phyloP scores from a whole-genome alignment of 1,140 invertebrate species.

The Rhizoglyphus robini region DNA sequence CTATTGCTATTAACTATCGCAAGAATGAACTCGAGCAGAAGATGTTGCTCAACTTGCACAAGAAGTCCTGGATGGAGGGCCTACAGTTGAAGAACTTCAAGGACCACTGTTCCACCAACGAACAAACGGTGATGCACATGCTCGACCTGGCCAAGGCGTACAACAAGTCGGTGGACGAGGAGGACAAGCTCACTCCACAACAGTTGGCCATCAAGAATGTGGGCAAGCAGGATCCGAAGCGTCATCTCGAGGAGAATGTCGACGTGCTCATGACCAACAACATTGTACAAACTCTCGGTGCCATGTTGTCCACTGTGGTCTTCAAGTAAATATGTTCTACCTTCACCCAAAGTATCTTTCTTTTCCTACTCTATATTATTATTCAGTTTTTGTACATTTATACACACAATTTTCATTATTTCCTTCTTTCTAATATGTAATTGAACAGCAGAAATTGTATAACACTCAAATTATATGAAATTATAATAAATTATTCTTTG shows the following conservation, averaged over 20 bases:
- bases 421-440: too few relatives aligned
- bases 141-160: constrained; percentile 94
- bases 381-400: too few relatives aligned
- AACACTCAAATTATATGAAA: too few relatives aligned
- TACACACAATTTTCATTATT: too few relatives aligned
- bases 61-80: constrained; percentile 99
- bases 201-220: constrained; percentile 99
- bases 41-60: constrained; percentile 97
- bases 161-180: constrained; percentile 96
- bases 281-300: constrained; percentile 94
- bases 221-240: constrained; percentile 98
- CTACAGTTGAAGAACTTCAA: constrained; percentile 85
- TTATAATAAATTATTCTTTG: too few relatives aligned
- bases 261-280: constrained; percentile 94
- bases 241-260: constrained; percentile 97
- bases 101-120: constrained; percentile 69
- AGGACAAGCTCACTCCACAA: constrained; percentile 99
- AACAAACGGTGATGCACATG: constrained; percentile 90
- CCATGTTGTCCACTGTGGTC: constrained; percentile 95
- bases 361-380: too few relatives aligned
- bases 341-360: neutral
- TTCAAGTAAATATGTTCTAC: constrained; percentile 54
- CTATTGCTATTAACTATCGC: constrained; percentile 97
- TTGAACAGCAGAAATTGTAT: too few relatives aligned
- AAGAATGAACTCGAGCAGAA: constrained; percentile 98